Conservation (phyloP, 2,888 invertebrate genomes). For the Ecdyonurus torrentis region DNA sequence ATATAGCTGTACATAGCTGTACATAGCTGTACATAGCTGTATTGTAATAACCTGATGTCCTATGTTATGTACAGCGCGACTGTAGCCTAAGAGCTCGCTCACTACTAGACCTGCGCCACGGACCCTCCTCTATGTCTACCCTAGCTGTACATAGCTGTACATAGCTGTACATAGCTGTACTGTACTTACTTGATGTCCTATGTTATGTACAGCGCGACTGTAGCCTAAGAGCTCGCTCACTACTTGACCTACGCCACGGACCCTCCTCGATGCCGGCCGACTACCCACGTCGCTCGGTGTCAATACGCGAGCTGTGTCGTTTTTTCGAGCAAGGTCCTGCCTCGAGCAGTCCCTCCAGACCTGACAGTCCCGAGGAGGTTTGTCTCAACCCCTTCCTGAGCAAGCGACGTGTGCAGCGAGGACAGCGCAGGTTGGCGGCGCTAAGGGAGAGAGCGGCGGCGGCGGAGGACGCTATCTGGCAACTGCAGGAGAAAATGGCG, state of each 20-base stretch:
- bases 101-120: too few relatives aligned
- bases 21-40: too few relatives aligned
- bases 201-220: not conserved
- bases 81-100: too few relatives aligned
- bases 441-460: constrained; percentile 12
- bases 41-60: not conserved
- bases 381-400: constrained; percentile 4
- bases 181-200: not conserved
- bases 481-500: constrained; percentile 14
- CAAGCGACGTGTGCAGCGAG: constrained; percentile 9
- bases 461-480: constrained; percentile 14
- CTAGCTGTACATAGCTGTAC: too few relatives aligned
- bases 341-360: not conserved
- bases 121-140: not conserved
- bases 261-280: constrained; percentile 30
- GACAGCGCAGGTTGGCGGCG: constrained; percentile 10
- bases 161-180: too few relatives aligned
- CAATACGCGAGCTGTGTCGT: constrained; percentile 49
- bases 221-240: constrained; percentile 38
- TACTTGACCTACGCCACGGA: constrained; percentile 38
- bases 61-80: not conserved
- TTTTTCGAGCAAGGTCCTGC: constrained; percentile 42
- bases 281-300: constrained; percentile 2
- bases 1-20: too few relatives aligned
- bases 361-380: not conserved